Evolutionary conservation across 2,888 invertebrate species (phyloP).

Genomic region (Archips crataeganus): DNA sequence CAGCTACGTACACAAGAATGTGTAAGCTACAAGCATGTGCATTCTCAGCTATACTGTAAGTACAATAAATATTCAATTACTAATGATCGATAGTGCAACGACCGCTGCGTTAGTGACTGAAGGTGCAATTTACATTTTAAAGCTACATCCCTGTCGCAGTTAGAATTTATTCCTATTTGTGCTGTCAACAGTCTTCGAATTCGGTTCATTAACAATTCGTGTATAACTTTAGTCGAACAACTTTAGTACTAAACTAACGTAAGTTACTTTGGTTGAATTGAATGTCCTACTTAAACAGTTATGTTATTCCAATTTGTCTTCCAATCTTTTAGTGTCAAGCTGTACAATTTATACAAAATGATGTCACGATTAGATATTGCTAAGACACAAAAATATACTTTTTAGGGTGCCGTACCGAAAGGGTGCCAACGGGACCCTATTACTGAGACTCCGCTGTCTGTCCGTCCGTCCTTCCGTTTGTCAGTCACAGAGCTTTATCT

Average conservation of each 20-base stretch:
- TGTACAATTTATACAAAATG: too few species aligned
- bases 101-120: slow-evolving; percentile 27
- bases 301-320: too few species aligned
- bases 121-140: slow-evolving; percentile 50
- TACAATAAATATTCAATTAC: slow-evolving; percentile 30
- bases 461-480: too few species aligned
- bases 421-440: too few species aligned
- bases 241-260: not conserved
- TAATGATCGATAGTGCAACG: slow-evolving; percentile 43
- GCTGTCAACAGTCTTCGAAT: slow-evolving; percentile 7
- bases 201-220: not conserved
- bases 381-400: too few species aligned
- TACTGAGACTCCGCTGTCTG: too few species aligned
- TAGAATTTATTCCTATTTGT: slow-evolving; percentile 15
- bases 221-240: not conserved
- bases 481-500: too few species aligned
- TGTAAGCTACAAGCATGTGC: too few species aligned
- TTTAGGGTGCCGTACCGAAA: too few species aligned
- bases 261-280: not conserved
- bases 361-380: too few species aligned
- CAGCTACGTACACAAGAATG: too few species aligned
- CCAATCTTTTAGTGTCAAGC: too few species aligned
- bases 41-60: not conserved
- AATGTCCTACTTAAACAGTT: not conserved
- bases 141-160: slow-evolving; percentile 43